Conservation (phyloP, 2,797 vertebrate species). For the Falco biarmicus region DNA sequence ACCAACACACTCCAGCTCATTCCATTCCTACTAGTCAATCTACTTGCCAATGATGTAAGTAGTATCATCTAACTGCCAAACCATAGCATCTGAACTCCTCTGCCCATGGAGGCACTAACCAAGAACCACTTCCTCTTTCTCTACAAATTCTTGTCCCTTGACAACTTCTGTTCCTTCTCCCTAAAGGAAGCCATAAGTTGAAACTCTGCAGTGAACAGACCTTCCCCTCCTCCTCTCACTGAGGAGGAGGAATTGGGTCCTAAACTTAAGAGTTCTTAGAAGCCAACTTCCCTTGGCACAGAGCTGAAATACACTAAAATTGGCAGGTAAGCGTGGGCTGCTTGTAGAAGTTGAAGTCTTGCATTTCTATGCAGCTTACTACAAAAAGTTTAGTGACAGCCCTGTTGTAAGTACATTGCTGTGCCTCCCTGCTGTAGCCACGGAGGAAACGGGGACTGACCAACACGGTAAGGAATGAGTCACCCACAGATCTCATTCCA, state of each 20-base stretch:
- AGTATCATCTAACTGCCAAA: background rate
- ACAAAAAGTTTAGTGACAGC: background rate
- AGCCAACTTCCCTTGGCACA: background rate
- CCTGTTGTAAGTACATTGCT: background rate
- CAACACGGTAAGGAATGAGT: background rate
- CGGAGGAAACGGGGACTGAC: background rate
- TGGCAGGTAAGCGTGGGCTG: background rate
- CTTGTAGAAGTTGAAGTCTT: background rate
- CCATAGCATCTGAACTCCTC: background rate
- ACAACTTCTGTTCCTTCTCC: background rate
- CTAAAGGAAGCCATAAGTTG: background rate
- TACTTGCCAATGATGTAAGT: background rate
- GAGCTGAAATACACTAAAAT: background rate
- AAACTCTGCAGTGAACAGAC: background rate
- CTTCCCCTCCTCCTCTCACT: background rate
- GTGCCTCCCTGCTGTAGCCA: background rate
- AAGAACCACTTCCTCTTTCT: slow-evolving; percentile 6
- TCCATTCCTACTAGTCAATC: background rate
- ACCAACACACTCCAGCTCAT: background rate
- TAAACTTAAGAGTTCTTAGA: background rate
- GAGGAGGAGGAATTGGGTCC: background rate
- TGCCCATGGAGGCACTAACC: background rate
- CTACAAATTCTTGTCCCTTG: background rate
- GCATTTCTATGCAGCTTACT: background rate
- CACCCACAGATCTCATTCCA: background rate